Percentiles rank a stretch among this genome's conserved stretches.
These are phyloP conservation scores for Lepidurus couesii DNA, from an alignment of 1,140 invertebrate species.

Conservation along the genomic window DNA sequence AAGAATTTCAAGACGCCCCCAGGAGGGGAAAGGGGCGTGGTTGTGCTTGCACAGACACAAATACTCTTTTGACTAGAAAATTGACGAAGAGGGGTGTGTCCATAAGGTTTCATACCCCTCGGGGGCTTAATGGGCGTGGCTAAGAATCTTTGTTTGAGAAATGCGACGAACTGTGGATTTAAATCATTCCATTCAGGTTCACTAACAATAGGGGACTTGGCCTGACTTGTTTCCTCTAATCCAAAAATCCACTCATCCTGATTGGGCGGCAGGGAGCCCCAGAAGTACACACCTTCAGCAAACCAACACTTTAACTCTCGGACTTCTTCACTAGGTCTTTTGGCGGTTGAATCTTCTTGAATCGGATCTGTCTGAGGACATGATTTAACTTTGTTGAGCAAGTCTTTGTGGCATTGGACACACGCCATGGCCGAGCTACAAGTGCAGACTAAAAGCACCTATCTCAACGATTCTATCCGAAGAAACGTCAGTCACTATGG, in stretches of 20 bases:
- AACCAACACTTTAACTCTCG: conserved; percentile 8
- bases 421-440: not conserved
- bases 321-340: not conserved
- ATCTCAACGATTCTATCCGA: not conserved
- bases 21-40: not conserved
- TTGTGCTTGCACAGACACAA: not conserved
- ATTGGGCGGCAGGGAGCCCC: not conserved
- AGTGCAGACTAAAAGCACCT: not conserved
- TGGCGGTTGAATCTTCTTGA: not conserved
- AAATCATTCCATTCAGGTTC: conserved; percentile 7
- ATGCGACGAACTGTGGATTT: not conserved
- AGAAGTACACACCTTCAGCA: not conserved
- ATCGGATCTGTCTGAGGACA: not conserved
- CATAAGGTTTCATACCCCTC: not conserved
- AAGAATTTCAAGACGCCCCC: not conserved
- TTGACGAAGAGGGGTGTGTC: not conserved
- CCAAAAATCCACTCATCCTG: conserved; percentile 32
- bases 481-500: not conserved
- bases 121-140: conserved; percentile 3
- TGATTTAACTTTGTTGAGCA: not conserved
- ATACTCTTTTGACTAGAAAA: not conserved
- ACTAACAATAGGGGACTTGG: conserved; percentile 19
- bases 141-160: not conserved
- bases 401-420: not conserved
- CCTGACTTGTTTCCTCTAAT: conserved; percentile 28